Percentiles rank a stretch among this genome's conserved stretches.
These are phyloP conservation scores for Halichoerus grypus DNA, from an alignment of 2,113 vertebrate genomes.

Conservation along the genomic window DNA sequence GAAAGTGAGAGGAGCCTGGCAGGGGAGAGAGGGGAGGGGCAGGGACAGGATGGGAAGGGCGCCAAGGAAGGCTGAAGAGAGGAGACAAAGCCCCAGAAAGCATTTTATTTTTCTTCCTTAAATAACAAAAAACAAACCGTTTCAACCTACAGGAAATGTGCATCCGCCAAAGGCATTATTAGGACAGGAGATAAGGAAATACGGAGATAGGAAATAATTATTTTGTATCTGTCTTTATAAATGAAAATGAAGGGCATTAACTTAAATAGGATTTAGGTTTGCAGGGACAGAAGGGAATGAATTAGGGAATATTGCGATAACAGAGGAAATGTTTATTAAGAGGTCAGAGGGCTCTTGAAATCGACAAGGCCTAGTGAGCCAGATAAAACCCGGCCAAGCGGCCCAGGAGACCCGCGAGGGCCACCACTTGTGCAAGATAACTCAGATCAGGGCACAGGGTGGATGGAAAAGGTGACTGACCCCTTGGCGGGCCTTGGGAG, in stretches of 20 bases:
- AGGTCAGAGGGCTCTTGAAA: constrained; percentile 87
- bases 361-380: constrained; percentile 29
- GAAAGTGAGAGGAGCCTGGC: constrained; percentile 27
- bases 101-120: constrained; percentile 66
- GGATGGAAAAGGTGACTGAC: neutral
- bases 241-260: constrained; percentile 93
- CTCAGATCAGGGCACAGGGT: neutral
- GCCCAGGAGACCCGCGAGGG: rapidly evolving
- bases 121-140: constrained; percentile 82
- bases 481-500: neutral
- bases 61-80: neutral
- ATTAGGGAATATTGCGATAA: constrained; percentile 88
- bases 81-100: constrained; percentile 50
- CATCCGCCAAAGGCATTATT: constrained; percentile 86
- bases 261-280: constrained; percentile 91
- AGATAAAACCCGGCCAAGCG: neutral
- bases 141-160: constrained; percentile 85
- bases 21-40: neutral
- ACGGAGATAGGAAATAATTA: constrained; percentile 91
- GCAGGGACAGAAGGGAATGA: constrained; percentile 87
- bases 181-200: constrained; percentile 90
- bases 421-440: neutral
- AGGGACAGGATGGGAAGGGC: rapidly evolving
- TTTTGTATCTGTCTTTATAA: constrained; percentile 92
- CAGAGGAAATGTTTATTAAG: constrained; percentile 84